Conservation (phyloP, 2,888 invertebrate species). For the Ceramica pisi region DNA sequence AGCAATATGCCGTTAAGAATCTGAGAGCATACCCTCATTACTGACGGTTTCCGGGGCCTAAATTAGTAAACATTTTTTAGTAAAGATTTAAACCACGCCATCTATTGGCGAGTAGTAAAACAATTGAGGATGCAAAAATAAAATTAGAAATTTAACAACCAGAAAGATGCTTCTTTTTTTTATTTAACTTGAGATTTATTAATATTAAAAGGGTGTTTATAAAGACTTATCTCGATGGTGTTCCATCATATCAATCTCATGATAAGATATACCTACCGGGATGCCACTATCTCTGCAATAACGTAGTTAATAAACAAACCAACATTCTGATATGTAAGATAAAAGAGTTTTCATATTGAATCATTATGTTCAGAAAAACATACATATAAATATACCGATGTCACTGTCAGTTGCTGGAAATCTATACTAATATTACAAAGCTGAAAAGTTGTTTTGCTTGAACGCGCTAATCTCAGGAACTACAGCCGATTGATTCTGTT, state of each 20-base stretch:
- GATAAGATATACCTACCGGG: conserved; percentile 46
- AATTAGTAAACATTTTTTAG: conserved; percentile 35
- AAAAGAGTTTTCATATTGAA: conserved; percentile 1
- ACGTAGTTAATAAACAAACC: conserved; percentile 38
- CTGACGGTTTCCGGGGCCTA: conserved; percentile 75
- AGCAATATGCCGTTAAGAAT: conserved; percentile 79
- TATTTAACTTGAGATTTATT: not conserved
- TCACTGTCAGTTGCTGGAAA: not conserved
- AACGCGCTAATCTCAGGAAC: too few relatives aligned
- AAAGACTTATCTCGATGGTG: conserved; percentile 20
- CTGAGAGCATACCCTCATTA: conserved; percentile 78
- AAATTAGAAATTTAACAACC: not conserved
- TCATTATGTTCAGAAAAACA: not conserved
- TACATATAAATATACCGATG: too few relatives aligned
- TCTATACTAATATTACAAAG: too few relatives aligned
- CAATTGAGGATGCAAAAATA: not conserved
- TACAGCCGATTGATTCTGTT: too few relatives aligned
- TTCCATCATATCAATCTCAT: conserved; percentile 36
- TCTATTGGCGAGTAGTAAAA: conserved; percentile 25
- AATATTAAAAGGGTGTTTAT: not conserved
- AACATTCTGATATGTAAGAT: conserved; percentile 22
- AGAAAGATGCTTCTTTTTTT: not conserved
- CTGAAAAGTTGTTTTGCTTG: too few relatives aligned
- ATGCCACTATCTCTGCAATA: conserved; percentile 36
- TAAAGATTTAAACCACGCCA: conserved; percentile 17